A percentile compares a stretch with the other conserved stretches of the same genome.
Evolutionary conservation across 2,888 invertebrate species (phyloP).

Genomic region (Neelides folsomi): DNA sequence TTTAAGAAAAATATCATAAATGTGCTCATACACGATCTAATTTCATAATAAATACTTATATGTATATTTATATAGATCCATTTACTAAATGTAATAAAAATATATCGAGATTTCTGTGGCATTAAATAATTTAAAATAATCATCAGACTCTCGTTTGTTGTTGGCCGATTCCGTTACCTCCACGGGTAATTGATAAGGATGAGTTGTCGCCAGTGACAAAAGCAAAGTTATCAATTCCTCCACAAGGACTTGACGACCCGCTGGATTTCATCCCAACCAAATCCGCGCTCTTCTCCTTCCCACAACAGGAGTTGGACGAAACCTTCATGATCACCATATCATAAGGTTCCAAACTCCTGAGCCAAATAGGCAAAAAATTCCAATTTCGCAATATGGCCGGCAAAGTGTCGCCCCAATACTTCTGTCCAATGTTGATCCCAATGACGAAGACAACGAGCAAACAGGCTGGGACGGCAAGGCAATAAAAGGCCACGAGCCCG

Average conservation of each 20-base stretch:
- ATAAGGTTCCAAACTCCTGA: slow-evolving; percentile 39
- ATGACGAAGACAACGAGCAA: slow-evolving; percentile 34
- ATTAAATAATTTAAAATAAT: too few relatives aligned
- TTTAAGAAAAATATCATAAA: too few relatives aligned
- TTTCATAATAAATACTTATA: too few relatives aligned
- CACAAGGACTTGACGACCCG: slow-evolving; percentile 15
- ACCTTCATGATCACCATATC: slow-evolving; percentile 34
- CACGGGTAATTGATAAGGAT: background rate
- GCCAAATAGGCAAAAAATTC: slow-evolving; percentile 38
- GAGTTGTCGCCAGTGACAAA: slow-evolving; percentile 14
- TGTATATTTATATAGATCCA: too few relatives aligned
- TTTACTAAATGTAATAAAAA: too few relatives aligned
- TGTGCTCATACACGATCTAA: too few relatives aligned
- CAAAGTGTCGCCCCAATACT: slow-evolving; percentile 34
- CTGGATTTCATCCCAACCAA: slow-evolving; percentile 17
- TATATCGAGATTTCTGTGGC: too few relatives aligned
- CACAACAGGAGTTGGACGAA: slow-evolving; percentile 6
- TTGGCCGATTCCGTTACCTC: too few relatives aligned
- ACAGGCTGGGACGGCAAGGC: slow-evolving; percentile 35
- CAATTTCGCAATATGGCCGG: slow-evolving; percentile 36
- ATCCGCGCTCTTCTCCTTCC: slow-evolving; percentile 13
- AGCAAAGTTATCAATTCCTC: slow-evolving; percentile 26
- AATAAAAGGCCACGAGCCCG: slow-evolving; percentile 35
- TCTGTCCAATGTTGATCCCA: slow-evolving; percentile 37
- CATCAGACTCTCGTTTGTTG: too few relatives aligned